These are phyloP conservation scores for Aurelia aurita complex sp. Pacific DNA, from an alignment of 30 jellyfish, hydroid and myxozoan species.

Conservation along the genomic window DNA sequence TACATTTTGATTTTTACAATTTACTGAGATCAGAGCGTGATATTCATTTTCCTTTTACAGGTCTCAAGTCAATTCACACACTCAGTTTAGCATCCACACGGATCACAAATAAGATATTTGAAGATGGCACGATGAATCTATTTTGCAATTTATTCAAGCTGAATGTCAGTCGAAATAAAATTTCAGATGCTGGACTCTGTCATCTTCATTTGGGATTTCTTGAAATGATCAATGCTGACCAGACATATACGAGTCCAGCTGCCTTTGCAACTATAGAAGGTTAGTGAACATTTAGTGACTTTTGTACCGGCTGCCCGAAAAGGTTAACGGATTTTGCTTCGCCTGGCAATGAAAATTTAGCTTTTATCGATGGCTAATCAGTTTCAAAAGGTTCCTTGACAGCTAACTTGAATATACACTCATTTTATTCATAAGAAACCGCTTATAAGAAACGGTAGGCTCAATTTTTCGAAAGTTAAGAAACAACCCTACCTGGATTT, in stretches of 20 bases:
- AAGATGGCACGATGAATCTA: slow-evolving; percentile 44
- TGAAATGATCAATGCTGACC: slow-evolving; percentile 61
- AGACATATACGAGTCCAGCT: slow-evolving; percentile 22
- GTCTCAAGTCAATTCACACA: slow-evolving; percentile 32
- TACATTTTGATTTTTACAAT: too few species aligned
- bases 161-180: slow-evolving; percentile 49
- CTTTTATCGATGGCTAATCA: too few species aligned
- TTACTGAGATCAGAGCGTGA: too few species aligned
- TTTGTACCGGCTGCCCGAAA: background rate
- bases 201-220: slow-evolving; percentile 31
- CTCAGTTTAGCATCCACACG: slow-evolving; percentile 49
- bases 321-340: too few species aligned
- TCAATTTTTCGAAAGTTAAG: too few species aligned
- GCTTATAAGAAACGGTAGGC: too few species aligned
- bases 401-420: too few species aligned
- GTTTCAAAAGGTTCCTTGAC: too few species aligned
- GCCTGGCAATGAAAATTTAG: too few species aligned
- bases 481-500: too few species aligned
- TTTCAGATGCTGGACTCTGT: slow-evolving; percentile 48
- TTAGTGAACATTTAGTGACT: background rate
- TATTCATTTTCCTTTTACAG: slow-evolving; percentile 5
- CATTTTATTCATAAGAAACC: too few species aligned
- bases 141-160: slow-evolving; percentile 51
- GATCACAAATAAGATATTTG: slow-evolving; percentile 37
- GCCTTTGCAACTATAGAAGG: slow-evolving; percentile 1